phyloP scores from a whole-genome alignment of 2,113 vertebrate species.

The Mobula birostris region DNA sequence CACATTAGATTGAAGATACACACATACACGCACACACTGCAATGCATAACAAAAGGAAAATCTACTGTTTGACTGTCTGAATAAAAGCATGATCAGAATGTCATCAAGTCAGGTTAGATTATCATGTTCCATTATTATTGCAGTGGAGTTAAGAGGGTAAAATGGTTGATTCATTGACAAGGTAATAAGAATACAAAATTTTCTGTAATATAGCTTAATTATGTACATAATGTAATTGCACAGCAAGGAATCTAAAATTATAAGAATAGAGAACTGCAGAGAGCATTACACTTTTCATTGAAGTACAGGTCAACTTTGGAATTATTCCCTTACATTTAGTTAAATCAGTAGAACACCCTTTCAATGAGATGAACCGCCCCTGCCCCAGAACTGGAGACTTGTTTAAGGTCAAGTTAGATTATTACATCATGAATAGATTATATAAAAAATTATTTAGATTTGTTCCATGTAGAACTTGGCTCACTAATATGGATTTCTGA shows the following conservation, averaged over 20 bases:
- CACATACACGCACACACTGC: neutral
- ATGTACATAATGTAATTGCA: neutral
- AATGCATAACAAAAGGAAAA: neutral
- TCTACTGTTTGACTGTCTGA: neutral
- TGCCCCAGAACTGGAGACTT: neutral
- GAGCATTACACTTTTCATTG: neutral
- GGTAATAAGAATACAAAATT: neutral
- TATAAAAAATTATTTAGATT: neutral
- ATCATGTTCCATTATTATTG: neutral
- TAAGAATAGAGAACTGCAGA: neutral
- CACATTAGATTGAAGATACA: neutral
- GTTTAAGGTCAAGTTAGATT: neutral
- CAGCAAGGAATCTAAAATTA: neutral
- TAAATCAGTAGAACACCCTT: neutral
- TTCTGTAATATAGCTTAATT: neutral
- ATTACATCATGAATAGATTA: no score
- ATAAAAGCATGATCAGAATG: neutral
- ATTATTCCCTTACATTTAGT: slow-evolving; percentile 13
- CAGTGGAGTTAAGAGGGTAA: neutral
- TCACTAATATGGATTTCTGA: neutral
- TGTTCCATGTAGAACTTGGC: neutral
- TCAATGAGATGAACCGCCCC: neutral
- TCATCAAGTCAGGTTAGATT: neutral
- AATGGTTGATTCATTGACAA: neutral
- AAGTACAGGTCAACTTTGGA: neutral